Evolutionary conservation across 2,888 invertebrate species (phyloP).

Genomic region (Chelonus formosanus): DNA sequence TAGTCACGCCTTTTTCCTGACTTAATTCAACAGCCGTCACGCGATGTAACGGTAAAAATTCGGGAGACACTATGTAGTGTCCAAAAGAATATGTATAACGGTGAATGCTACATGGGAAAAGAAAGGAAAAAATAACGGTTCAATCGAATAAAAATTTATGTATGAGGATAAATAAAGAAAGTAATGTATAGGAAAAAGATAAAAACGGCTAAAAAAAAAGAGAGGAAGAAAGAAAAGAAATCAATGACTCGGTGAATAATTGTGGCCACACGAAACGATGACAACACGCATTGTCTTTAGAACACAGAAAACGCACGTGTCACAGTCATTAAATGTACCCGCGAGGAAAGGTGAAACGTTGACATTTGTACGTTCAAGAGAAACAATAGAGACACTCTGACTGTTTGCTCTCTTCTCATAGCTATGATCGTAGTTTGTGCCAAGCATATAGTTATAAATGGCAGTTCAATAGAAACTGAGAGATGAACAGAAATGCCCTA

Average conservation of each 20-base stretch:
- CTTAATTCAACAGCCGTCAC: constrained; percentile 15
- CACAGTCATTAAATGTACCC: constrained; percentile 21
- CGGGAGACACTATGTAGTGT: constrained; percentile 1
- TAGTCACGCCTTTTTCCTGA: constrained; percentile 13
- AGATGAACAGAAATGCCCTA: constrained; percentile 15
- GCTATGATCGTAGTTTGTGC: constrained; percentile 4
- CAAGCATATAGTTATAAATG: constrained; percentile 18
- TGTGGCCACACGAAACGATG: constrained; percentile 7
- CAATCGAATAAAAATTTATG: constrained; percentile 15
- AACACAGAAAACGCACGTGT: constrained; percentile 19
- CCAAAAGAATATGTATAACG: constrained; percentile 14
- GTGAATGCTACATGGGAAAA: constrained; percentile 2
- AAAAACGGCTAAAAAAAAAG: constrained; percentile 1
- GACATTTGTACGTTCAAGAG: constrained; percentile 31
- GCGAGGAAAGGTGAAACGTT: constrained; percentile 34
- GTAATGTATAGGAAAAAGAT: not conserved
- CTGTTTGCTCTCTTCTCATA: constrained; percentile 19
- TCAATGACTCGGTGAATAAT: constrained; percentile 19
- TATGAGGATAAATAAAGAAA: not conserved
- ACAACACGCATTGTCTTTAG: constrained; percentile 21
- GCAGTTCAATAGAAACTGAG: constrained; percentile 21
- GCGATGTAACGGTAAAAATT: constrained; percentile 17
- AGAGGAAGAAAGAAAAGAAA: constrained; percentile 3
- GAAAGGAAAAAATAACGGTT: constrained; percentile 14
- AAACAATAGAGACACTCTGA: constrained; percentile 26